Conservation (phyloP, 2,797 vertebrate genomes). For the Acanthornis magna region DNA sequence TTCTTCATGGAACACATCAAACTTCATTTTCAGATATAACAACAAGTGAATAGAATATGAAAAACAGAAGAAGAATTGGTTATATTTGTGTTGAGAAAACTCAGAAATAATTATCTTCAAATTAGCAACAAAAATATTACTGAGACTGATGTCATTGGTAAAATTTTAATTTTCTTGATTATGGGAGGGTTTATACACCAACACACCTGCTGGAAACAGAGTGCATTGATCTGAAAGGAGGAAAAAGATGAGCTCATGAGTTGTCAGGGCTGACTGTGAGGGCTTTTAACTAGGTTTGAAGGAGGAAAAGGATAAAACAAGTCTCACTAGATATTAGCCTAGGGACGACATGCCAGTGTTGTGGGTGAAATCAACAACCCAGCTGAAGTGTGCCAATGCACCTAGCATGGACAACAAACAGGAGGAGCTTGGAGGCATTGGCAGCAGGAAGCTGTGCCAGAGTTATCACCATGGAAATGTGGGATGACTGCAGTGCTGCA, state of each 20-base stretch:
- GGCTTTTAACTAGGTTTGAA: neutral
- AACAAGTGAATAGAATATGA: neutral
- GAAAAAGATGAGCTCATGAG: neutral
- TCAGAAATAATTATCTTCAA: neutral
- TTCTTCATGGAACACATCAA: neutral
- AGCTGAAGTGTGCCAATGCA: neutral
- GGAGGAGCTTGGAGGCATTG: neutral
- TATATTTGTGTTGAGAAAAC: neutral
- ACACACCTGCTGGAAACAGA: neutral
- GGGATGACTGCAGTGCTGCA: neutral
- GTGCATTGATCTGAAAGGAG: neutral
- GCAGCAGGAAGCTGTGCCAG: neutral
- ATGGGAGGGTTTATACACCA: neutral
- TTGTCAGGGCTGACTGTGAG: neutral
- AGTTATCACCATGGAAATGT: neutral
- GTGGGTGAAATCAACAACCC: neutral
- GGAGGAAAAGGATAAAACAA: neutral
- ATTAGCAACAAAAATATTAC: neutral
- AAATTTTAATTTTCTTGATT: neutral
- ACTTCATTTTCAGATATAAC: neutral
- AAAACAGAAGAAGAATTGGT: neutral
- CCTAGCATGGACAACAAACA: neutral
- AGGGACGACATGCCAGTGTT: rapidly evolving
- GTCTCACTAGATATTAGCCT: too few relatives aligned
- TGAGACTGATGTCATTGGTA: neutral